These are phyloP conservation scores for Piprites chloris DNA, from an alignment of 2,113 vertebrate species.

Conservation along the genomic window DNA sequence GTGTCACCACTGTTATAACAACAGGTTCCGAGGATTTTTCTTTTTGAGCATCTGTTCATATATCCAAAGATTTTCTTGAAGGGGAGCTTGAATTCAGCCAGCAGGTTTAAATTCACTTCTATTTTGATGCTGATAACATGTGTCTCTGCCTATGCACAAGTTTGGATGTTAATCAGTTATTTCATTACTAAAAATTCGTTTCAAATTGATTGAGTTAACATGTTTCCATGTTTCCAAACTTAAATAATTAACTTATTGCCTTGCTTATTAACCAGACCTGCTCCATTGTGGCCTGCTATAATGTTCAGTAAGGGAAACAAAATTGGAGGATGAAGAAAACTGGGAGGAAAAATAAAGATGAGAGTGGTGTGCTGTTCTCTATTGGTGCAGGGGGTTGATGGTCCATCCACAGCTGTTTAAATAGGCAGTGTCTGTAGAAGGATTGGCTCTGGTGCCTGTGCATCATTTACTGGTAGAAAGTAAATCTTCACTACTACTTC, in stretches of 20 bases:
- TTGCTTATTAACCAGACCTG: neutral
- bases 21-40: neutral
- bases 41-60: neutral
- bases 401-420: neutral
- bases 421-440: neutral
- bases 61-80: neutral
- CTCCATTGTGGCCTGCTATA: neutral
- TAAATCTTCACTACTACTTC: neutral
- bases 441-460: neutral
- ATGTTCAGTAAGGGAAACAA: neutral
- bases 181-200: neutral
- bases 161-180: neutral
- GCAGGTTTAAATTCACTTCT: neutral
- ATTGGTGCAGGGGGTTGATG: neutral
- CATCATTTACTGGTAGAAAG: neutral
- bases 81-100: neutral
- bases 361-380: neutral
- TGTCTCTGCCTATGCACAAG: neutral
- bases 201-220: neutral
- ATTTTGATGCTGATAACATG: neutral
- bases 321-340: neutral
- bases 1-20: neutral
- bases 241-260: neutral
- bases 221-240: neutral
- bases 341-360: neutral